These are phyloP conservation scores for Dicyrtomina minuta DNA, from an alignment of 2,888 invertebrate species.

Conservation along the genomic window DNA sequence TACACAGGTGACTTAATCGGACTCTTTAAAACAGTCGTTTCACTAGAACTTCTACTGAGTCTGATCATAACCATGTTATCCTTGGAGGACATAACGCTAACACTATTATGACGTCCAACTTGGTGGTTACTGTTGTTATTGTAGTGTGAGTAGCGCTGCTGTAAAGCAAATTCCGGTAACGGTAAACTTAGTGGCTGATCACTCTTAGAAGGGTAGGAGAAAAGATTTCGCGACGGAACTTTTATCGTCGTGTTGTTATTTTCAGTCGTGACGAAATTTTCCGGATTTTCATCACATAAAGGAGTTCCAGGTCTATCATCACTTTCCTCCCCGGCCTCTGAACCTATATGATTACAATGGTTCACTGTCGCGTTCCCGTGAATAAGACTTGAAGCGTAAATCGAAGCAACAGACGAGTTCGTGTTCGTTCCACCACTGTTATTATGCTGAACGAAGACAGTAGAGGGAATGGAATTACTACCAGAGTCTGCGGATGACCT, in stretches of 20 bases:
- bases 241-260: conserved; percentile 27
- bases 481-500: conserved; percentile 53
- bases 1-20: conserved; percentile 42
- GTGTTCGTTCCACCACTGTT: conserved; percentile 12
- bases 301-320: conserved; percentile 81
- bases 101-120: conserved; percentile 23
- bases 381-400: conserved; percentile 7
- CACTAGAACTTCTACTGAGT: conserved; percentile 39
- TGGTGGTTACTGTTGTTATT: conserved; percentile 12
- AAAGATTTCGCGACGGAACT: conserved; percentile 11
- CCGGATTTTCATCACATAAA: conserved; percentile 77
- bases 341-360: conserved; percentile 30
- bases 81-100: conserved; percentile 26
- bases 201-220: conserved; percentile 36
- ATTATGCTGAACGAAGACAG: conserved; percentile 10
- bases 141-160: conserved; percentile 26
- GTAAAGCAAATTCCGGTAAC: conserved; percentile 70
- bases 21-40: conserved; percentile 39
- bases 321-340: conserved; percentile 63
- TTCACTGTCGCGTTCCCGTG: conserved; percentile 17
- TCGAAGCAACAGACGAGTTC: conserved; percentile 1
- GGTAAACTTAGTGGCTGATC: conserved; percentile 77
- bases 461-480: conserved; percentile 29
- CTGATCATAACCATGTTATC: conserved; percentile 29
- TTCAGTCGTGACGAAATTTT: conserved; percentile 58